Evolutionary conservation across 2,888 invertebrate genomes (phyloP).

Genomic region (Nymphalis urticae): DNA sequence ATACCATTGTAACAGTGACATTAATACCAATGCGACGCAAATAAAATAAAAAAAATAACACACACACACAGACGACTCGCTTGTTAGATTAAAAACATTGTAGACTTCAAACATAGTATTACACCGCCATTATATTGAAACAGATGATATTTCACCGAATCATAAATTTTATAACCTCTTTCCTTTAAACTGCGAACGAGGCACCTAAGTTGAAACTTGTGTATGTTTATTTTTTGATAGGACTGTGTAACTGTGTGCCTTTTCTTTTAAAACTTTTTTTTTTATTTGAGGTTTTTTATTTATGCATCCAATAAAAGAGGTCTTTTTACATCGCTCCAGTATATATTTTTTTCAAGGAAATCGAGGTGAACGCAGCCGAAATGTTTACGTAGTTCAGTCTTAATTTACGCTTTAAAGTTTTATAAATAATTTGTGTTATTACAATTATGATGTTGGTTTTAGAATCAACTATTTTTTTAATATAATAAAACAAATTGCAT

Average conservation of each 20-base stretch:
- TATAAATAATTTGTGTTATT: neutral
- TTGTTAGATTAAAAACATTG: neutral
- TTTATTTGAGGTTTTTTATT: slow-evolving; percentile 53
- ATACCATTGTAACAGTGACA: too few species aligned
- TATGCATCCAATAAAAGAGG: slow-evolving; percentile 73
- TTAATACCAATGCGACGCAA: too few species aligned
- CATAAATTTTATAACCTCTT: slow-evolving; percentile 77
- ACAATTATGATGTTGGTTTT: neutral
- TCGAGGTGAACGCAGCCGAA: slow-evolving; percentile 54
- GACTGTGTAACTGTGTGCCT: slow-evolving; percentile 74
- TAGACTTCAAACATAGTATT: neutral
- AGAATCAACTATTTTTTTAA: too few species aligned
- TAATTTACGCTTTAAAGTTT: too few species aligned
- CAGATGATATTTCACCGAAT: slow-evolving; percentile 68
- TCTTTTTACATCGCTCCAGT: slow-evolving; percentile 55
- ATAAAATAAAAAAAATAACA: too few species aligned
- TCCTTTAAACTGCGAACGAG: slow-evolving; percentile 69
- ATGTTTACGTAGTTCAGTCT: slow-evolving; percentile 31
- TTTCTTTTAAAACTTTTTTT: slow-evolving; percentile 65
- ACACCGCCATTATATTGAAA: slow-evolving; percentile 28
- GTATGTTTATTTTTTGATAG: slow-evolving; percentile 80
- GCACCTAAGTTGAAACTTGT: slow-evolving; percentile 75
- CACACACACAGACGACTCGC: too few species aligned
- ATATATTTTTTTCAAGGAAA: slow-evolving; percentile 75
- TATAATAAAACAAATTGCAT: too few species aligned